Percentiles rank a stretch among this genome's conserved stretches.
Conservation (phyloP, 2,888 invertebrate species). For the Tetragnatha montana region DNA sequence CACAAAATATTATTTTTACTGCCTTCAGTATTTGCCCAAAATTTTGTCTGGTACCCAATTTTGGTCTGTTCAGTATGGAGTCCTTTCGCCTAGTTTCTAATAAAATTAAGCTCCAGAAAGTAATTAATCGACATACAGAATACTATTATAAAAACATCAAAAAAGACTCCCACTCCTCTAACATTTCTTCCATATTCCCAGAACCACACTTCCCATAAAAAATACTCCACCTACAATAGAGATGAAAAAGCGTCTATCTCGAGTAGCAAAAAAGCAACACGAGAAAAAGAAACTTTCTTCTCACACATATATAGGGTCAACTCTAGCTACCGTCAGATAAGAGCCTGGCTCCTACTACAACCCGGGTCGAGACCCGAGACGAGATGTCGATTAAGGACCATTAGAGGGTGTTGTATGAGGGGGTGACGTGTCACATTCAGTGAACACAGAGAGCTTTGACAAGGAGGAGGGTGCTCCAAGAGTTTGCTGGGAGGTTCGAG, state of each 20-base stretch:
- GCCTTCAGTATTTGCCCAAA: no score
- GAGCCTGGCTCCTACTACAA: conserved; percentile 3
- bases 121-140: no score
- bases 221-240: no score
- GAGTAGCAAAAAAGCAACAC: background rate
- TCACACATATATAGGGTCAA: conserved; percentile 16
- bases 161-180: no score
- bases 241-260: background rate
- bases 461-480: background rate
- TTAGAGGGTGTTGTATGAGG: conserved; percentile 32
- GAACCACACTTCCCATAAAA: no score
- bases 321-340: conserved; percentile 47
- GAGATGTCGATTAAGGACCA: conserved; percentile 49
- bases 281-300: background rate
- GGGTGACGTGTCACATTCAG: background rate
- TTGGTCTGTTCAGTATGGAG: no score
- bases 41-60: no score
- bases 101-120: no score
- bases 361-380: conserved; percentile 31
- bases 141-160: no score
- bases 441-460: background rate
- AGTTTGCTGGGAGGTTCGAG: background rate
- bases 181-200: no score
- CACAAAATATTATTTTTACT: no score
- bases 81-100: no score